Conservation (phyloP, 2,888 invertebrate genomes). For the Nemotelus pantherinus region DNA sequence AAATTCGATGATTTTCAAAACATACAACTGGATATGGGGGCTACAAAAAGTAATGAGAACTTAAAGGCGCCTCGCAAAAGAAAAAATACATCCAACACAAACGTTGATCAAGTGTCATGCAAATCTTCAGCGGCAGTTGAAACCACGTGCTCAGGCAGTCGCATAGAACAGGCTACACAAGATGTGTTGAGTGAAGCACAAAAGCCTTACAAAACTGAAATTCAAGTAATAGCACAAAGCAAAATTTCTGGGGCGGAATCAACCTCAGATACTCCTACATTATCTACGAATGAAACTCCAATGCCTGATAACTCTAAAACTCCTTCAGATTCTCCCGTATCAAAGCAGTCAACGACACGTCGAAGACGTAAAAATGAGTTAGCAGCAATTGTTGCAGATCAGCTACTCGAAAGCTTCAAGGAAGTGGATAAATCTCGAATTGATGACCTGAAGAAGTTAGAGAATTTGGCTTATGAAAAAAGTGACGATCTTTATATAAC, state of each 20-base stretch:
- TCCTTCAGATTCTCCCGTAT: slow-evolving; percentile 50
- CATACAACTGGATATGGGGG: neutral
- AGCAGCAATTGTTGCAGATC: slow-evolving; percentile 64
- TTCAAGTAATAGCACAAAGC: neutral
- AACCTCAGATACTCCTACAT: too few relatives aligned
- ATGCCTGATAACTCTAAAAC: neutral
- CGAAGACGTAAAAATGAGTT: slow-evolving; percentile 63
- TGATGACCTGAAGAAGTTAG: slow-evolving; percentile 63
- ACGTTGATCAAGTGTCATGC: neutral
- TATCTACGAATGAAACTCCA: too few relatives aligned
- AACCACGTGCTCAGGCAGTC: too few relatives aligned
- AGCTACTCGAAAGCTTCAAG: slow-evolving; percentile 64
- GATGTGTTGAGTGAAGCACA: too few relatives aligned
- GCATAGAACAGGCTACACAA: too few relatives aligned
- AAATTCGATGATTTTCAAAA: neutral
- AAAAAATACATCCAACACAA: neutral
- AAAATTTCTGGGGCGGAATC: neutral
- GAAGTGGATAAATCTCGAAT: slow-evolving; percentile 63
- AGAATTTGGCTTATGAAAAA: slow-evolving; percentile 63
- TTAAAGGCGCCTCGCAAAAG: slow-evolving; percentile 10
- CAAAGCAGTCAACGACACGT: slow-evolving; percentile 56
- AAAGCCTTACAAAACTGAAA: neutral
- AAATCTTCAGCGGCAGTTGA: neutral
- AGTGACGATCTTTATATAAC: slow-evolving; percentile 62
- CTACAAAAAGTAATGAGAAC: neutral